phyloP scores from a whole-genome alignment of 2,888 invertebrate species.

The Polyploca ridens region DNA sequence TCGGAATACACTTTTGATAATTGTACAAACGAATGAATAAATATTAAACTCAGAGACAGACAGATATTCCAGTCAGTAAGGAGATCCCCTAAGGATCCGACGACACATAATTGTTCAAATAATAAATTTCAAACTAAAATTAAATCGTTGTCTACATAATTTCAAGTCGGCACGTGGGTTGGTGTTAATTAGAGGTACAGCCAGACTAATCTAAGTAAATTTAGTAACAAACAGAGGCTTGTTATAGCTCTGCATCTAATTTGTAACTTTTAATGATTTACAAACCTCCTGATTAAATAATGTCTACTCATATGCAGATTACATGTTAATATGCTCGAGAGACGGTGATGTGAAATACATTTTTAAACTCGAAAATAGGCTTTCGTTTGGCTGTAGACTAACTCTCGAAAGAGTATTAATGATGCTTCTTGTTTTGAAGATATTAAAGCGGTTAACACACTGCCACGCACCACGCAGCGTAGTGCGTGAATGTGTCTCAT shows the following conservation, averaged over 20 bases:
- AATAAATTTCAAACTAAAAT: background rate
- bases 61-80: background rate
- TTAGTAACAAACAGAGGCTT: background rate
- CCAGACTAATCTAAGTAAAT: slow-evolving; percentile 31
- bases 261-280: background rate
- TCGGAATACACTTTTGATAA: too few relatives aligned
- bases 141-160: background rate
- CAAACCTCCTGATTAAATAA: background rate
- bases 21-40: too few relatives aligned
- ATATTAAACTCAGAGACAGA: too few relatives aligned
- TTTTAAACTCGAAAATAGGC: too few relatives aligned
- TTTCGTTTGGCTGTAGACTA: too few relatives aligned
- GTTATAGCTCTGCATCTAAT: background rate
- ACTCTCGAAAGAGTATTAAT: too few relatives aligned
- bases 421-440: too few relatives aligned
- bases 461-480: too few relatives aligned
- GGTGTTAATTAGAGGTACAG: background rate
- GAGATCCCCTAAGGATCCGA: background rate
- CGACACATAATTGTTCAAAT: background rate
- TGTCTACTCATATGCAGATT: background rate
- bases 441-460: too few relatives aligned
- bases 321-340: too few relatives aligned
- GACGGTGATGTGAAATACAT: too few relatives aligned
- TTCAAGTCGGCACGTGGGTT: background rate
- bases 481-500: too few relatives aligned